Percentiles rank a stretch among this genome's conserved stretches.
phyloP scores from a whole-genome alignment of 2,888 invertebrate species.

The Philaethria dido region DNA sequence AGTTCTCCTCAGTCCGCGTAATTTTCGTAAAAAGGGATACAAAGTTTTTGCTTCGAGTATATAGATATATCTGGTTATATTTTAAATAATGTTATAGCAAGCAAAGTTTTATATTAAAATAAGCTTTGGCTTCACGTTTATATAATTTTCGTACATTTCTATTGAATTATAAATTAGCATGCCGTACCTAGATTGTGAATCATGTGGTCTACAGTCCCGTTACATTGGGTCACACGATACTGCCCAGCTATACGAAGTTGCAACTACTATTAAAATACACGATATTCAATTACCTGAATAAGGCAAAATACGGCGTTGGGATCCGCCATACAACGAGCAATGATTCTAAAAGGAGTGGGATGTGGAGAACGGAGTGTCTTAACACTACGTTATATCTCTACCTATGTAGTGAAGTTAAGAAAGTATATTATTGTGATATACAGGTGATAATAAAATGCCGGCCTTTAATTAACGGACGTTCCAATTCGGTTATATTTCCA shows the following conservation, averaged over 20 bases:
- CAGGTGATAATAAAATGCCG: neutral
- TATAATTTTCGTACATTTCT: neutral
- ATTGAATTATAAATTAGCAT: slow-evolving; percentile 62
- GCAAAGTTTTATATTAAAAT: neutral
- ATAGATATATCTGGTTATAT: too few relatives aligned
- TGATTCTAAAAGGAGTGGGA: neutral
- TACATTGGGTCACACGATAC: slow-evolving; percentile 47
- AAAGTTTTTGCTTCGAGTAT: too few relatives aligned
- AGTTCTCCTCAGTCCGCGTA: too few relatives aligned
- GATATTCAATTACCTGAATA: neutral
- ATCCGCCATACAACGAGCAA: neutral
- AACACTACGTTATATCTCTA: neutral
- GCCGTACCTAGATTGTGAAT: slow-evolving; percentile 58
- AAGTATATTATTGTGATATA: neutral
- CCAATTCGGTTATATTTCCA: neutral
- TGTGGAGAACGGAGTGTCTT: neutral
- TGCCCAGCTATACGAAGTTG: slow-evolving; percentile 24
- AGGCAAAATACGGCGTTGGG: too few relatives aligned
- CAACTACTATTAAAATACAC: neutral
- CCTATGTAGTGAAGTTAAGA: neutral
- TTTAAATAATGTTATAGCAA: too few relatives aligned
- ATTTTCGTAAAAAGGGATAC: too few relatives aligned
- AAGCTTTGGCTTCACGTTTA: neutral
- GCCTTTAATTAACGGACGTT: slow-evolving; percentile 11
- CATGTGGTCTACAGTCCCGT: slow-evolving; percentile 34